These are phyloP conservation scores for Brevimyrus niger DNA, from an alignment of 2,113 vertebrate genomes.

Conservation along the genomic window DNA sequence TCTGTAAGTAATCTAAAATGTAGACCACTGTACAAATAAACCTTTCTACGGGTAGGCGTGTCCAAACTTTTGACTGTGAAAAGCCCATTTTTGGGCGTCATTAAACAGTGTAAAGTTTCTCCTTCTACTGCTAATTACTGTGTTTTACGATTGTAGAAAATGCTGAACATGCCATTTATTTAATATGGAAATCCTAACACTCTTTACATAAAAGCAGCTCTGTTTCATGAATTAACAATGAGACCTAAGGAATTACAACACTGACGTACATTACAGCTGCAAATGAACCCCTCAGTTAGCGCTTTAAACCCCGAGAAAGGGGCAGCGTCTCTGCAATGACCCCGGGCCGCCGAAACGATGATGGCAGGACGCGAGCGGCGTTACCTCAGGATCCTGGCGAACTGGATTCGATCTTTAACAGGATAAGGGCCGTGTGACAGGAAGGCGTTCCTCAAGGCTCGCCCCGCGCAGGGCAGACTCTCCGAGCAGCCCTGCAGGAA, in stretches of 20 bases:
- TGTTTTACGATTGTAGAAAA: neutral
- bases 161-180: neutral
- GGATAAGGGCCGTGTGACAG: conserved; percentile 84
- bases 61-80: neutral
- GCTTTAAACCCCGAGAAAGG: neutral
- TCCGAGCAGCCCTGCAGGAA: conserved; percentile 80
- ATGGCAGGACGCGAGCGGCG: neutral
- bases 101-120: neutral
- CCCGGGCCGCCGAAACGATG: neutral
- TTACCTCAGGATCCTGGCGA: conserved; percentile 78
- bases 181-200: neutral
- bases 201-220: neutral
- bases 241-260: neutral
- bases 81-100: neutral
- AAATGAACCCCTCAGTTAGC: neutral
- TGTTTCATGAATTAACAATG: neutral
- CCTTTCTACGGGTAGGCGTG: neutral
- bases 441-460: conserved; percentile 84
- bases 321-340: neutral
- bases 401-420: conserved; percentile 89
- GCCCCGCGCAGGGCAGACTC: conserved; percentile 86
- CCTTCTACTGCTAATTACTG: neutral
- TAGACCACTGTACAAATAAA: neutral
- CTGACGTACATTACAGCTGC: neutral
- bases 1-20: neutral